These are phyloP conservation scores for Eupithecia pulchellata DNA, from an alignment of 2,888 invertebrate genomes.

Conservation along the genomic window DNA sequence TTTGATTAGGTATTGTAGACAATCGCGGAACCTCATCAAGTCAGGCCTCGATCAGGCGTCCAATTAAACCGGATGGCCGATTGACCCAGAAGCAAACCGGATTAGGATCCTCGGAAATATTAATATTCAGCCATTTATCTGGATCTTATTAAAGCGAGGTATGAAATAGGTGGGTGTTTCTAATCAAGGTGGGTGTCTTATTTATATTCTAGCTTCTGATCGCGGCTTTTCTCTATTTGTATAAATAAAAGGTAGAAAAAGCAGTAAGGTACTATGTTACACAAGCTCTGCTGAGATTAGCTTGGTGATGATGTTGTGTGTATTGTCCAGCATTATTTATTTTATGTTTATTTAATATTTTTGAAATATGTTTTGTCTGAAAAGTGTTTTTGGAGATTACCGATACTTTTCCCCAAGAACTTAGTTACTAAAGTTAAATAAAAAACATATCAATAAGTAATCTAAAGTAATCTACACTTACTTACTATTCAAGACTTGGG, in stretches of 20 bases:
- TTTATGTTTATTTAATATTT: no score
- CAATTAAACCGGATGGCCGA: conserved; percentile 20
- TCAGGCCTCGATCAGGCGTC: conserved; percentile 18
- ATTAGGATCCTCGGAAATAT: conserved; percentile 21
- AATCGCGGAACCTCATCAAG: conserved; percentile 22
- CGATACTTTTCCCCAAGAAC: not conserved
- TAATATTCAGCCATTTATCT: conserved; percentile 4
- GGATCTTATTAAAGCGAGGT: conserved; percentile 3
- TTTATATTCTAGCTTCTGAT: not conserved
- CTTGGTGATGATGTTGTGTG: no score
- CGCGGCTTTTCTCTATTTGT: not conserved
- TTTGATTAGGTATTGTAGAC: not conserved
- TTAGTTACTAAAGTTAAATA: not conserved
- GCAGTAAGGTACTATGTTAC: no score
- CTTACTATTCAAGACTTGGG: no score
- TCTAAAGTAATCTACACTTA: no score
- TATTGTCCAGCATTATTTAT: no score
- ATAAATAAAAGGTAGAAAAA: not conserved
- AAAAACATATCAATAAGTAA: no score
- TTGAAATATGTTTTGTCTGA: not conserved
- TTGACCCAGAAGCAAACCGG: conserved; percentile 24
- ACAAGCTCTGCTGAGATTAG: no score
- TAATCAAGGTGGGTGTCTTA: not conserved
- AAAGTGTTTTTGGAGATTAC: not conserved
- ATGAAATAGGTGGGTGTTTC: not conserved